These are phyloP conservation scores for Mus spicilegus DNA, from an alignment of 2,113 vertebrate species.

Conservation along the genomic window DNA sequence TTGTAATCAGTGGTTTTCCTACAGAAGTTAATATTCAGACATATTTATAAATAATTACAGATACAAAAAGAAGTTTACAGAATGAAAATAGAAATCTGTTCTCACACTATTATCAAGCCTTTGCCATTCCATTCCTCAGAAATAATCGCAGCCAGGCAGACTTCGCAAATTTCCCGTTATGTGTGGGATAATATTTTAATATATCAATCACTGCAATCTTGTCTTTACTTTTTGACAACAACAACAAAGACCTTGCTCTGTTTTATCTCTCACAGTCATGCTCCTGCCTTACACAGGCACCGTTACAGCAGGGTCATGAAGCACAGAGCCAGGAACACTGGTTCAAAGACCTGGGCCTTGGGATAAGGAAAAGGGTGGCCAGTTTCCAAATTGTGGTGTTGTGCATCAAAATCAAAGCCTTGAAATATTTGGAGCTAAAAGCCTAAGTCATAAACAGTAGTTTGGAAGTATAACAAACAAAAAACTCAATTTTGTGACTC, in stretches of 20 bases:
- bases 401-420: not conserved
- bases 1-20: slow-evolving; percentile 5
- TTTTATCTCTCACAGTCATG: not conserved
- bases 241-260: not conserved
- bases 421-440: not conserved
- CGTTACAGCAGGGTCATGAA: not conserved
- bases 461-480: not conserved
- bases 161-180: not conserved
- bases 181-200: not conserved
- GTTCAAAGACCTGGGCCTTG: not conserved
- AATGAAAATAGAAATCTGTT: slow-evolving; percentile 26
- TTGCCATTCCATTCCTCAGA: not conserved
- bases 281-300: not conserved
- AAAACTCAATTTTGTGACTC: not conserved
- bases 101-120: not conserved
- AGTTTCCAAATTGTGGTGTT: not conserved
- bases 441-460: not conserved
- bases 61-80: slow-evolving; percentile 45
- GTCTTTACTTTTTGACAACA: not conserved
- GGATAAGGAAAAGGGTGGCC: not conserved
- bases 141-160: not conserved
- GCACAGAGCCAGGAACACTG: no score
- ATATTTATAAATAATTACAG: slow-evolving; percentile 40
- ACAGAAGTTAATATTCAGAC: slow-evolving; percentile 20
- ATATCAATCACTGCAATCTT: slow-evolving; percentile 5